These are phyloP conservation scores for Ciconia nigra DNA, from an alignment of 2,797 vertebrate genomes.

Conservation along the genomic window DNA sequence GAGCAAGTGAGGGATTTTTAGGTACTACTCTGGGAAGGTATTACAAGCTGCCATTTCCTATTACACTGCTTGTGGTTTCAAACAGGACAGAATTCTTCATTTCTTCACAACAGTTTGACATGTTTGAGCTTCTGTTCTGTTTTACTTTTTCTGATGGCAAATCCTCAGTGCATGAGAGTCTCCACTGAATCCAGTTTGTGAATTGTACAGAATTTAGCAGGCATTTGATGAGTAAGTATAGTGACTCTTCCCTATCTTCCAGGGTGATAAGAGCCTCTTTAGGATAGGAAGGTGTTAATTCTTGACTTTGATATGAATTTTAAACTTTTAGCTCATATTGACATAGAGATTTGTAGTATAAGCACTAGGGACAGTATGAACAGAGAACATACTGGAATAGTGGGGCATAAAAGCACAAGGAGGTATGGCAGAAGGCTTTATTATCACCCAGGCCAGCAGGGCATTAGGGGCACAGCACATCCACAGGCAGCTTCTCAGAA, in stretches of 20 bases:
- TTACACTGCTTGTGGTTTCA: neutral
- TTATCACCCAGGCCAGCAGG: neutral
- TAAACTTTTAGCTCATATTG: neutral
- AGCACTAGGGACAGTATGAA: neutral
- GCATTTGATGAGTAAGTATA: neutral
- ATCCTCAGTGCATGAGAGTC: neutral
- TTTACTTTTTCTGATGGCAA: neutral
- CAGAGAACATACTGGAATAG: neutral
- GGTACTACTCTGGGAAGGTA: neutral
- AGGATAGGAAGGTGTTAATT: neutral
- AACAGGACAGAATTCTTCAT: neutral
- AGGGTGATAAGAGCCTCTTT: neutral
- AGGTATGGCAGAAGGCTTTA: neutral
- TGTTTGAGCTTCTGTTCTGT: neutral
- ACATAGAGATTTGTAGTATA: neutral
- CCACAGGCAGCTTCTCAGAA: neutral
- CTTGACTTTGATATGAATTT: neutral
- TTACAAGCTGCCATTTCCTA: neutral
- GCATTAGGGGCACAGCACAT: neutral
- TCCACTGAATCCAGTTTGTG: neutral
- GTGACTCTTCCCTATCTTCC: neutral
- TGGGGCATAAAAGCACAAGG: neutral
- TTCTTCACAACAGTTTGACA: neutral
- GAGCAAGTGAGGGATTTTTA: neutral
- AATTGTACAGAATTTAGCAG: neutral